phyloP scores from a whole-genome alignment of 2,888 invertebrate species.

The Drosophila rellima region DNA sequence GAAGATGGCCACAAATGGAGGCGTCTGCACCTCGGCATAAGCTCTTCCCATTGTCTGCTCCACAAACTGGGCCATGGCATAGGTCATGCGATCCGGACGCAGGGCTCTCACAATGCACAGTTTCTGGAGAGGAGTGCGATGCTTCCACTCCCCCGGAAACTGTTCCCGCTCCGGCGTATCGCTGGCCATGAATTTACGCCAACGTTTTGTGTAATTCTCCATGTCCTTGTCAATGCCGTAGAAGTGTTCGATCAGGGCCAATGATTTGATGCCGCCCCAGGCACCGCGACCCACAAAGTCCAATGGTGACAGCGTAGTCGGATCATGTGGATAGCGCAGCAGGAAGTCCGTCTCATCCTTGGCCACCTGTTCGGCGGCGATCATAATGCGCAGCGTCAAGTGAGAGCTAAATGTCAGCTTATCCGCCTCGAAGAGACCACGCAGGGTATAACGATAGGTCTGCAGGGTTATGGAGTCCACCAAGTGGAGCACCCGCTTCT shows the following conservation, averaged over 20 bases:
- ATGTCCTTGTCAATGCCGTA: conserved; percentile 96
- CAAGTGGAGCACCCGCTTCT: conserved; percentile 90
- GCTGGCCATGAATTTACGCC: conserved; percentile 96
- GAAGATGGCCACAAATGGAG: conserved; percentile 93
- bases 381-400: conserved; percentile 90
- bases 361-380: conserved; percentile 88
- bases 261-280: conserved; percentile 94
- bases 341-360: conserved; percentile 94
- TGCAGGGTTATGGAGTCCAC: conserved; percentile 95
- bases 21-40: conserved; percentile 91
- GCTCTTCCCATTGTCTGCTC: conserved; percentile 95
- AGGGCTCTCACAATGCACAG: conserved; percentile 96
- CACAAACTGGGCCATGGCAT: conserved; percentile 93
- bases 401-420: conserved; percentile 96
- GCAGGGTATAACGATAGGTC: conserved; percentile 94
- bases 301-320: conserved; percentile 90
- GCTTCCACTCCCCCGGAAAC: conserved; percentile 98
- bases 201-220: conserved; percentile 95
- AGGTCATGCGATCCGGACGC: conserved; percentile 97
- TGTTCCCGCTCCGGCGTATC: conserved; percentile 97
- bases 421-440: conserved; percentile 96
- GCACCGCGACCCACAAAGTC: conserved; percentile 92
- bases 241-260: conserved; percentile 93
- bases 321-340: conserved; percentile 93
- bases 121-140: conserved; percentile 93